phyloP scores from a whole-genome alignment of 1,140 invertebrate genomes.

The Phthorimaea operculella region DNA sequence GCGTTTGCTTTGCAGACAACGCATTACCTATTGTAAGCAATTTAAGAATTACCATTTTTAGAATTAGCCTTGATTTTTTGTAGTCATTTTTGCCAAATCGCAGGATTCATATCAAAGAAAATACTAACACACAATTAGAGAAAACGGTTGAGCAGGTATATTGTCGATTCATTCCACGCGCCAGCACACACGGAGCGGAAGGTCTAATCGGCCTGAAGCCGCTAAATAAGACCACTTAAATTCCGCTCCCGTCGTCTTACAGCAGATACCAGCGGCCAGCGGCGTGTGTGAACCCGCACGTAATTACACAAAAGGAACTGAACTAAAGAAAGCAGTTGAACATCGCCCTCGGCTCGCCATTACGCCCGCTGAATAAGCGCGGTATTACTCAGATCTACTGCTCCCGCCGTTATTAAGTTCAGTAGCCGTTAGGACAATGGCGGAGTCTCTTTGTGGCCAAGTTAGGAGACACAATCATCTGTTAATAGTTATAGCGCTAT shows the following conservation, averaged over 20 bases:
- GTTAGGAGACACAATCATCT: neutral
- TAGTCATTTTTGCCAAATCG: too few species aligned
- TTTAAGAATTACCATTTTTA: too few species aligned
- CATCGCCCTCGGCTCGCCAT: conserved; percentile 26
- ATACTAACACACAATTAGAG: too few species aligned
- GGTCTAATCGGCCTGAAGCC: conserved; percentile 30
- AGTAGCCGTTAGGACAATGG: conserved; percentile 20
- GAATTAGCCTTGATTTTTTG: too few species aligned
- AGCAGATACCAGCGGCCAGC: conserved; percentile 40
- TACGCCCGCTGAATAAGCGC: conserved; percentile 24
- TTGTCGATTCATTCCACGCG: conserved; percentile 38
- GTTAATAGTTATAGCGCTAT: neutral
- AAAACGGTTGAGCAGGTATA: conserved; percentile 33
- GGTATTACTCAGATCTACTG: conserved; percentile 25
- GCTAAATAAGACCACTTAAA: conserved; percentile 51
- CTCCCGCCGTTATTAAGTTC: conserved; percentile 29
- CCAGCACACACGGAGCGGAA: conserved; percentile 18
- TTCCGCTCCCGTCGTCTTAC: conserved; percentile 35
- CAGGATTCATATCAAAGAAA: too few species aligned
- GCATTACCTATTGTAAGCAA: too few species aligned
- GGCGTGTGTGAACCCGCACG: conserved; percentile 34
- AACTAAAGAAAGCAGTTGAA: conserved; percentile 35
- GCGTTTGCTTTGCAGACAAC: too few species aligned
- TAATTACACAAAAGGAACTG: conserved; percentile 48
- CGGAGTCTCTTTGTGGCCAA: neutral